Percentiles rank a stretch among this genome's conserved stretches.
Conservation (phyloP, 1,140 invertebrate species). For the Ips nitidus region DNA sequence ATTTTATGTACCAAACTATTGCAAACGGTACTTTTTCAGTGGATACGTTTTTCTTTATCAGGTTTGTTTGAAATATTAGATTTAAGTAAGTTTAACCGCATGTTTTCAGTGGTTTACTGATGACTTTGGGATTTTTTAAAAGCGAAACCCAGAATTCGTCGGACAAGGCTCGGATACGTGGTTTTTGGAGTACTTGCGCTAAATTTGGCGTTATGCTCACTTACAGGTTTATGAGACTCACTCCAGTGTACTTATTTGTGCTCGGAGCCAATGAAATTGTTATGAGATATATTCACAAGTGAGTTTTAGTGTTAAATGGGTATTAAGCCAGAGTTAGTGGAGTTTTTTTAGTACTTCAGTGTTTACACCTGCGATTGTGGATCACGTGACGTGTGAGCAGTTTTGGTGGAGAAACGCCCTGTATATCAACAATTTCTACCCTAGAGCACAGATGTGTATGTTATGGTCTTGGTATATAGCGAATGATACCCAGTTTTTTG, state of each 20-base stretch:
- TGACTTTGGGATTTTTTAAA: constrained; percentile 72
- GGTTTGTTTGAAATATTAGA: constrained; percentile 53
- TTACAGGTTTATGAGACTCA: constrained; percentile 72
- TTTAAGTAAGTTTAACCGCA: neutral
- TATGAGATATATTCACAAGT: constrained; percentile 63
- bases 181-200: neutral
- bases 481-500: constrained; percentile 88
- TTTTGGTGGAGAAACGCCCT: constrained; percentile 84
- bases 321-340: neutral
- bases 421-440: constrained; percentile 80
- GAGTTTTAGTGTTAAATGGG: neutral
- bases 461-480: constrained; percentile 91
- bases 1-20: constrained; percentile 80
- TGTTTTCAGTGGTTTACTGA: constrained; percentile 69
- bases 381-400: constrained; percentile 72
- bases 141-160: constrained; percentile 50
- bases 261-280: constrained; percentile 72
- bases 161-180: too few relatives aligned
- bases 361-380: constrained; percentile 71
- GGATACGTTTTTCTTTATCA: constrained; percentile 91
- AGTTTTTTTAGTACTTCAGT: constrained; percentile 59
- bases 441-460: constrained; percentile 81
- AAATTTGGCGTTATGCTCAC: constrained; percentile 61
- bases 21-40: constrained; percentile 89
- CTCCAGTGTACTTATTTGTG: constrained; percentile 79